These are phyloP conservation scores for Cyclina sinensis DNA, from an alignment of 1,140 invertebrate species.

Conservation along the genomic window DNA sequence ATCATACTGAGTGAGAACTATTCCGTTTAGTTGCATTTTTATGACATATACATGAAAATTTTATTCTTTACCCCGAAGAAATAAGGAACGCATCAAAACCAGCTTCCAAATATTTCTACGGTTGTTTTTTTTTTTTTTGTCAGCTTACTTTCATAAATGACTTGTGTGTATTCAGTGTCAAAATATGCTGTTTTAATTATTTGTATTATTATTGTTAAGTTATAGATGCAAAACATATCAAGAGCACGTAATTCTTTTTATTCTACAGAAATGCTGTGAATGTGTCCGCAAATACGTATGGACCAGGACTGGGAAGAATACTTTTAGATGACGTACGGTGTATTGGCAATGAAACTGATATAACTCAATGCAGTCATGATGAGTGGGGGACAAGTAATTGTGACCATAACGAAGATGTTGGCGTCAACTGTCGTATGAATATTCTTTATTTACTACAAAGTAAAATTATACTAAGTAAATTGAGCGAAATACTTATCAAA, in stretches of 20 bases:
- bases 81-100: too few relatives aligned
- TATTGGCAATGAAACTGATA: background rate
- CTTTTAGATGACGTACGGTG: conserved; percentile 19
- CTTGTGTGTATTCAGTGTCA: too few relatives aligned
- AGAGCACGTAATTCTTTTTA: too few relatives aligned
- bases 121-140: too few relatives aligned
- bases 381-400: conserved; percentile 54
- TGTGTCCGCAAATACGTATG: background rate
- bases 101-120: too few relatives aligned
- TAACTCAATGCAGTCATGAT: background rate
- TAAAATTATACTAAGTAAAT: too few relatives aligned
- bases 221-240: too few relatives aligned
- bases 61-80: too few relatives aligned
- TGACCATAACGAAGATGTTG: conserved; percentile 57
- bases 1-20: background rate
- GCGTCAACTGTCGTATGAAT: conserved; percentile 32
- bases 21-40: background rate
- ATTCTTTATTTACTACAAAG: background rate
- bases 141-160: too few relatives aligned
- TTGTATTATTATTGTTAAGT: too few relatives aligned
- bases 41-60: too few relatives aligned
- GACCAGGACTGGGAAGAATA: conserved; percentile 76
- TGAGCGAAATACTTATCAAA: background rate
- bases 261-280: background rate
- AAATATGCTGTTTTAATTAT: too few relatives aligned